Evolutionary conservation across 2,113 vertebrate genomes (phyloP).

Genomic region (Cryptotis parvus): DNA sequence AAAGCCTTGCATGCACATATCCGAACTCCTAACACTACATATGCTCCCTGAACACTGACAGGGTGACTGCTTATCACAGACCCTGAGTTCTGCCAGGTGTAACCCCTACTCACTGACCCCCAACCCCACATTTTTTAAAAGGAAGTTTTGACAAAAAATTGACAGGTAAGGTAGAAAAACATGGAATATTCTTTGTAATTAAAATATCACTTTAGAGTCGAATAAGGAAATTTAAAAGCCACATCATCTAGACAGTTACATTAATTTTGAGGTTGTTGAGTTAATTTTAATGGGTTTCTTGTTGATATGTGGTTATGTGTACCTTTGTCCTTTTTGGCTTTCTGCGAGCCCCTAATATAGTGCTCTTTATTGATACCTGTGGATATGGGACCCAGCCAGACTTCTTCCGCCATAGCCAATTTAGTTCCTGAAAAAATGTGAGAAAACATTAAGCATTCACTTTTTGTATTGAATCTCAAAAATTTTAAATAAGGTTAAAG

Average conservation of each 20-base stretch:
- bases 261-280: not conserved
- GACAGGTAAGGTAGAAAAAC: no score
- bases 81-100: no score
- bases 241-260: not conserved
- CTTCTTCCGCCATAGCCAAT: not conserved
- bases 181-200: no score
- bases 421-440: constrained; percentile 27
- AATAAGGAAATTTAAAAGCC: not conserved
- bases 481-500: constrained; percentile 63
- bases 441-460: constrained; percentile 37
- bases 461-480: constrained; percentile 32
- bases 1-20: no score
- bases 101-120: no score
- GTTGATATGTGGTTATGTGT: not conserved
- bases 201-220: no score
- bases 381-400: not conserved
- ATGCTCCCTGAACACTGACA: no score
- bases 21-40: no score
- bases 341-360: not conserved
- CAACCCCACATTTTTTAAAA: no score
- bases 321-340: not conserved
- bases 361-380: constrained; percentile 25
- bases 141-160: no score
- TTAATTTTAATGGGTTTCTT: no score
- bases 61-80: no score